Conservation (phyloP, 2,113 vertebrate genomes). For the Haemorhous mexicanus region DNA sequence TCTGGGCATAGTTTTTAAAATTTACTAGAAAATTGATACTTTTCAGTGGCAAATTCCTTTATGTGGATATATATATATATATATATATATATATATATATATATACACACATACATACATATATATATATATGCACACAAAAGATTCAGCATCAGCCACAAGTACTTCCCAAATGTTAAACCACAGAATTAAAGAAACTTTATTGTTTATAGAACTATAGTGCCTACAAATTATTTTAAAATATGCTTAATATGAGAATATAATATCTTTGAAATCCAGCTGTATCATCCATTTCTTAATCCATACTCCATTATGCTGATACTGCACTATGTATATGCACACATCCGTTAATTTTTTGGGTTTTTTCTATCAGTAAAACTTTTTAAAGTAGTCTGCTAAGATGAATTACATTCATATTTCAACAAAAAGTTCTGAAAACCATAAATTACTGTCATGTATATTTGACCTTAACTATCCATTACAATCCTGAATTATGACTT, state of each 20-base stretch:
- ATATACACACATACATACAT: too few species aligned
- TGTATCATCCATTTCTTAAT: neutral
- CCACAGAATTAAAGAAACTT: neutral
- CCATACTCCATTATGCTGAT: neutral
- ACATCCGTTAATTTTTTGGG: neutral
- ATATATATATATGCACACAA: neutral
- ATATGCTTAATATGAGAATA: neutral
- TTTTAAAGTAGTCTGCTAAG: neutral
- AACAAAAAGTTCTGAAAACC: neutral
- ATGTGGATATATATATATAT: neutral
- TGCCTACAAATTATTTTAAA: neutral
- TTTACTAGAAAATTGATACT: neutral
- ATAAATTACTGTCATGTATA: neutral
- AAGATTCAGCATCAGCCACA: accelerated
- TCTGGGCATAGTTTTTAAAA: neutral
- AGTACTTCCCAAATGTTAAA: neutral
- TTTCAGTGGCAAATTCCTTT: neutral
- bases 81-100: neutral
- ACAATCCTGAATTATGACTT: neutral
- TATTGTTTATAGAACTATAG: neutral
- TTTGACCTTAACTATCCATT: neutral
- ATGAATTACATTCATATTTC: neutral
- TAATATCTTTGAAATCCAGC: neutral
- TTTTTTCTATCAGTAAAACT: neutral
- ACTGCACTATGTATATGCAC: neutral